Evolutionary conservation across 2,113 vertebrate species (phyloP), one percentile per base, ranked within the genome.

Genomic region (Cairina moschata): DNA sequence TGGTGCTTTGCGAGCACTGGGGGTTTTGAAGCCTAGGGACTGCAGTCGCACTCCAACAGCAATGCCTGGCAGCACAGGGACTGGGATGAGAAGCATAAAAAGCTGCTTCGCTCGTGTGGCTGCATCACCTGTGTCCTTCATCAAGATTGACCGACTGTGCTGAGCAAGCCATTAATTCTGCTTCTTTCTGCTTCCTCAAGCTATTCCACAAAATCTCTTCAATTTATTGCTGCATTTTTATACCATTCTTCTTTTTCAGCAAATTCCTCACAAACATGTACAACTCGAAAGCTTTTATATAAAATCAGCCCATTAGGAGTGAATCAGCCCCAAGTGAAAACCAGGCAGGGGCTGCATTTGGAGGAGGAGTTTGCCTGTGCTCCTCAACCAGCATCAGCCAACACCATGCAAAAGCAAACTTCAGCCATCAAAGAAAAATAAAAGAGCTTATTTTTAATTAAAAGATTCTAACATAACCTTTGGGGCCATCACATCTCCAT

Each of bases 371-470:
- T 86, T 26, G 52, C 48, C 58, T 15, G 31, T 1, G 56, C 76
- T 84, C 86, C 69, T 73, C 8, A 5, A 6, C 22, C 23, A 12
- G 2, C 86, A 54, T 6, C 75, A 8, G 34, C 44, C n/a, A 25
- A 17, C n/a, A 12, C 17, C 58, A 12, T 0, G 2, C 4, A 34
- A 54, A 80, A 71, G 36, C 59, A 50, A 77, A 40, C 55, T 6
- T 68, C 84, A 26, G 26, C 46, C 46, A 15, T 92, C 72, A 80
- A 66, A 88, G 68, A 44, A 3, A 48, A 31, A 9, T 4, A 46
- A 94, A 88, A 42, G 0, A 34, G 58, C 85, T 86, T 52, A 7
- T 58, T 82, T 48, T 59, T 52, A 72, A 87, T 93, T 83, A 83
- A 66, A 38, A 38, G 50, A 79, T 68, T 62, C 66, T 68, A 76